Conservation (phyloP, 92 coral and sea anemone species). For the Paramuricea clavata region DNA sequence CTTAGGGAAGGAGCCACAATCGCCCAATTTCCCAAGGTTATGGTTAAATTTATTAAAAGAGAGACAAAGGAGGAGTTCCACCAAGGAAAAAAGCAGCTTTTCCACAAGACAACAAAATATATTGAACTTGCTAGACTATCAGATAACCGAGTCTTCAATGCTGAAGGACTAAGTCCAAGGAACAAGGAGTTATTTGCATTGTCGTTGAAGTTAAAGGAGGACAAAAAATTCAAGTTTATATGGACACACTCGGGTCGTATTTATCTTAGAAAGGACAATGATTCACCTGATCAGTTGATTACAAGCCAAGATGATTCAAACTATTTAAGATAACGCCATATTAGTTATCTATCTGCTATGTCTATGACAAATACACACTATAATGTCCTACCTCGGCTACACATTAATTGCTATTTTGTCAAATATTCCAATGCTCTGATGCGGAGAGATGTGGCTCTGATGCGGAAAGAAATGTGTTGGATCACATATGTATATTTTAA, state of each 20-base stretch:
- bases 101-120: background rate
- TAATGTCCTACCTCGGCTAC: too few species aligned
- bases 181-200: conserved; percentile 1
- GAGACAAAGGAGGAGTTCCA: background rate
- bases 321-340: background rate
- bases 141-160: background rate
- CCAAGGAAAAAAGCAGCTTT: background rate
- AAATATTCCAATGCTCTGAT: too few species aligned
- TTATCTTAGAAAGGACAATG: conserved; percentile 22
- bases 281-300: background rate
- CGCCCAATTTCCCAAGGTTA: background rate
- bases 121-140: background rate
- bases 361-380: too few species aligned
- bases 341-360: too few species aligned
- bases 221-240: conserved; percentile 8
- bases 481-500: too few species aligned
- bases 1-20: background rate
- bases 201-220: background rate
- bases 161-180: background rate
- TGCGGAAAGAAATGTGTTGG: too few species aligned
- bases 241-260: conserved; percentile 11
- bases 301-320: background rate
- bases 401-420: too few species aligned
- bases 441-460: too few species aligned
- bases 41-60: background rate